These are phyloP conservation scores for Lithophane socia DNA, from an alignment of 2,888 invertebrate species.

Conservation along the genomic window DNA sequence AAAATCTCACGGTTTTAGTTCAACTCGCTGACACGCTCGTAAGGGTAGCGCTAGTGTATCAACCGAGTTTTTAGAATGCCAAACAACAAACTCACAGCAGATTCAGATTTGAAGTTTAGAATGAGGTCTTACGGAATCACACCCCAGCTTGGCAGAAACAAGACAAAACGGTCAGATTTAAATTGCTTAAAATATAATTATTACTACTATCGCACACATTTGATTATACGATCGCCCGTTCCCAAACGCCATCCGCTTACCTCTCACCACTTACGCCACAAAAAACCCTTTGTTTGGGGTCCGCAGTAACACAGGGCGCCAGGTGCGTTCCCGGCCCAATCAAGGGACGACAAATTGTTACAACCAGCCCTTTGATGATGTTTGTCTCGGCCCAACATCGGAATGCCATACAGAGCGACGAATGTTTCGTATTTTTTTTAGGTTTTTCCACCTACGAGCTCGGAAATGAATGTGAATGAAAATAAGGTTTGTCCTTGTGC, in stretches of 20 bases:
- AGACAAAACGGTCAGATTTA: background rate
- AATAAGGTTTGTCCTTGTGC: background rate
- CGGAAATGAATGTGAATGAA: conserved; percentile 15
- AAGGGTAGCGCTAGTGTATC: too few relatives aligned
- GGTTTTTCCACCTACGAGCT: conserved; percentile 18
- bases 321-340: conserved; percentile 86
- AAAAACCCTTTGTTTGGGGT: conserved; percentile 82
- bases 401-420: conserved; percentile 64
- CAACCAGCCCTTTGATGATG: conserved; percentile 83
- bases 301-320: conserved; percentile 83
- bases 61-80: too few relatives aligned
- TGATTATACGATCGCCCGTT: background rate
- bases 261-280: conserved; percentile 61
- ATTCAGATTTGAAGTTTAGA: too few relatives aligned
- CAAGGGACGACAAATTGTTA: conserved; percentile 85
- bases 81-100: too few relatives aligned
- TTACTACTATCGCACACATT: background rate
- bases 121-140: too few relatives aligned
- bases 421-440: conserved; percentile 55
- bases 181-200: background rate
- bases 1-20: too few relatives aligned
- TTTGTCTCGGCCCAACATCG: conserved; percentile 75
- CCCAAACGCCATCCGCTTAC: background rate
- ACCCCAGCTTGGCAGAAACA: background rate
- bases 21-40: too few relatives aligned